A percentile compares a stretch with the other conserved stretches of the same genome.
Evolutionary conservation across 2,797 vertebrate species (phyloP).

Genomic region (Diglossa cyanea): DNA sequence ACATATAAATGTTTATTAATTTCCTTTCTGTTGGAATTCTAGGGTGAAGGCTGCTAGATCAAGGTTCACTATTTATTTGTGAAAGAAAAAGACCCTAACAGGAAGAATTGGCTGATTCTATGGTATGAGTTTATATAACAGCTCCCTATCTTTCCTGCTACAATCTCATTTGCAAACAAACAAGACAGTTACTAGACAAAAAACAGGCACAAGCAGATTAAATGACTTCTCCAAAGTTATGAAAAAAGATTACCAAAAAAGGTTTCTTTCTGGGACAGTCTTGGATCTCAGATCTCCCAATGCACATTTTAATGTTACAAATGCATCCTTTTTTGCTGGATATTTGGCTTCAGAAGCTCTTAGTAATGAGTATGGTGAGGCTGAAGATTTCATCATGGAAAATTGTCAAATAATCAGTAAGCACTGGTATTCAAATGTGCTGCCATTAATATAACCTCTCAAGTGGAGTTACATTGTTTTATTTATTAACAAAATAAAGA

Average conservation of each 20-base stretch:
- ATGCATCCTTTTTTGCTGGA: background rate
- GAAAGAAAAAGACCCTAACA: background rate
- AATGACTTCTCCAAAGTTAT: background rate
- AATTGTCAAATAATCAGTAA: background rate
- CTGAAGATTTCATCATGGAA: background rate
- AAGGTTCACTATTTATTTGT: background rate
- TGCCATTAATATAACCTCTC: background rate
- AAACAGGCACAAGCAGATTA: background rate
- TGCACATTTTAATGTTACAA: background rate
- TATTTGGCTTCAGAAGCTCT: background rate
- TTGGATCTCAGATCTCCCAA: background rate
- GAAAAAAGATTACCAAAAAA: background rate
- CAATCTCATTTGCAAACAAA: background rate
- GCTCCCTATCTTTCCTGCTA: background rate
- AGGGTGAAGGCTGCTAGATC: background rate
- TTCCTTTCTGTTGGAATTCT: background rate
- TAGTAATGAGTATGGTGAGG: background rate
- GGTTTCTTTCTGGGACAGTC: background rate
- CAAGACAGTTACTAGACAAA: slow-evolving; percentile 3
- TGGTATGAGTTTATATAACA: background rate
- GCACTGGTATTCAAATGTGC: background rate
- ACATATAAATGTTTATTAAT: background rate
- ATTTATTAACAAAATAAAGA: background rate
- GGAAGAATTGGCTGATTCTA: background rate
- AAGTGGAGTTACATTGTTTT: background rate